Evolutionary conservation across 2,888 invertebrate genomes (phyloP), one percentile per base, ranked within the genome.

Genomic region (Barypeithes pellucidus): DNA sequence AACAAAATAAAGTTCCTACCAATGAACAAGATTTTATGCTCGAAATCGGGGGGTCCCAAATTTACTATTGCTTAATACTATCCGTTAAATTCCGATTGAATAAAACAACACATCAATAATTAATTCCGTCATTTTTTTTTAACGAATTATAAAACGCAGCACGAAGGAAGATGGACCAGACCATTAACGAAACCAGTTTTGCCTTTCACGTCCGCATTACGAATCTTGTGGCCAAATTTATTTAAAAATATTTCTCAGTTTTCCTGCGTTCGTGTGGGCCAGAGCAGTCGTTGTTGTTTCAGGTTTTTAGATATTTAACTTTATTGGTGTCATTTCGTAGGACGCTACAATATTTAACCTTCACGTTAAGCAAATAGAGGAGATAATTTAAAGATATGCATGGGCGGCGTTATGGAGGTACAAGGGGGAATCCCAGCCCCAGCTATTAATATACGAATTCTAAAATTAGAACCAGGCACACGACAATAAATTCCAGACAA

Each of bases 181-280:
- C 65, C 65, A 65, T 50, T 65, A 20, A 47, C n/a, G 22, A 41
- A 66, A 66, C 66, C 66, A 66, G 66, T 66, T 66, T 54, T 24
- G 22, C 41, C 52, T 66, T 66, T 66, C 66, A 66, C 54, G 57
- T 52, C 18, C 39, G 39, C 52, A 66, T 54, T 22, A 22, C 16
- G 47, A 62, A 62, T 29, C 50, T 36, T 36, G 33, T 20, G 41
- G 66, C 66, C 20, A 54, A 57, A 41, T 66, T 66, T 66, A 45
- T 63, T 50, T 47, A 50, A 63, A 63, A 47, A 18, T 50, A 50
- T 50, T 50, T 50, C 22, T 22, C 50, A 50, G 22, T 50, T 50
- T 50, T 22, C 50, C 24, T 50, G 20, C 18, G 8, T 45, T 22
- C n/a, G 50, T 50, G 50, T 50, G 50, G 50, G 50, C 24, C n/a